Evolutionary conservation across 2,888 invertebrate species (phyloP), one percentile per base, ranked within the genome.

Genomic region (Ennomos quercinarius): DNA sequence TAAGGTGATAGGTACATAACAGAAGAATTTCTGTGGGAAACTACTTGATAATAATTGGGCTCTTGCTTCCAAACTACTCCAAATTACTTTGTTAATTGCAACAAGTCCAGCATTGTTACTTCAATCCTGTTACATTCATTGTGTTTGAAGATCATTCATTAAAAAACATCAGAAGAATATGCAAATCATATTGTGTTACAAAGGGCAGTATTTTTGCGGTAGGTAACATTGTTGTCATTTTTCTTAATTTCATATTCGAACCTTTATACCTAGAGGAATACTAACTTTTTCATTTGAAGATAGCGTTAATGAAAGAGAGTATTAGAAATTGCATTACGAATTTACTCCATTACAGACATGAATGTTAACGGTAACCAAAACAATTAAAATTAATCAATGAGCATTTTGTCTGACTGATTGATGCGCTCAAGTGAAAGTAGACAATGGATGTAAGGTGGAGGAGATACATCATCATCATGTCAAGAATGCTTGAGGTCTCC

Each of bases 381-480:
- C 59, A 59, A 56, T 59, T 51, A 55, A 55, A 58, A 59, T 53
- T 51, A 63, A 58, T 57, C 61, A 61, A 61, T 61, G 53, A 54
- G 17, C 51, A 56, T 61, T 52, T 51, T 60, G 54, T 46, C 36
- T 50, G 50, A 45, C 45, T 55, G 51, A 56, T 55, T 55, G 47
- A 47, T 51, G 48, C 35, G 13, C 39, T 52, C 47, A 48, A 57
- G 59, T 55, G 65, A 65, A 64, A 76, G 81, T 71, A 74, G 77
- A 76, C 77, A 76, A 73, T 61, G 52, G 54, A 64, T 62, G 55
- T 68, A 70, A 72, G 71, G 71, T 67, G 53, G 63, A 66, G 52
- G 62, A 66, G 67, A 76, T 80, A 73, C 75, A 78, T 81, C 75
- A 75, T 73, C 65, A 72, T 76, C 69, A 73, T 56, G 64, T 57